These are phyloP conservation scores for Potamarius usumacintae DNA, from an alignment of 2,113 vertebrate species.

Conservation along the genomic window DNA sequence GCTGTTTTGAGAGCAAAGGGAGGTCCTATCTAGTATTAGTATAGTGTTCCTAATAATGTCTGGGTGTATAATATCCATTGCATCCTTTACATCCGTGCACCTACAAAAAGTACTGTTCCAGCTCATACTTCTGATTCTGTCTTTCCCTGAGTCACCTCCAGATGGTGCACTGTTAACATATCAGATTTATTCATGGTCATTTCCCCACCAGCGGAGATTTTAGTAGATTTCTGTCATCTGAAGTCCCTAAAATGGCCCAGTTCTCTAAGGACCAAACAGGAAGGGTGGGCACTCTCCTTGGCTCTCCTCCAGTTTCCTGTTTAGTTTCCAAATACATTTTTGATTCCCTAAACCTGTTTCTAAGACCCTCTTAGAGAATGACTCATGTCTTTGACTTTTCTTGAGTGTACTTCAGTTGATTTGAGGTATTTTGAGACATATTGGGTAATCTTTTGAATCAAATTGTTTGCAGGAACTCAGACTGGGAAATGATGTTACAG, in stretches of 20 bases:
- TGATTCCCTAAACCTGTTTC: slow-evolving; percentile 7
- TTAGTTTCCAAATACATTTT: slow-evolving; percentile 35
- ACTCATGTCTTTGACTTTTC: background rate
- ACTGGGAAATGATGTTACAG: background rate
- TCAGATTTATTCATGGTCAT: background rate
- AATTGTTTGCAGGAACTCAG: background rate
- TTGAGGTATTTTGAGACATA: background rate
- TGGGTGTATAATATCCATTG: background rate
- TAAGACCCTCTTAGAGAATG: background rate
- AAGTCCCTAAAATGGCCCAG: slow-evolving; percentile 29
- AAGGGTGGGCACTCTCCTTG: slow-evolving; percentile 57
- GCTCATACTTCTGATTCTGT: background rate
- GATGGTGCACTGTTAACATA: slow-evolving; percentile 30
- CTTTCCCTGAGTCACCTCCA: slow-evolving; percentile 15
- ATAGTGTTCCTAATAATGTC: no score
- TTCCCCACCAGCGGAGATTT: background rate
- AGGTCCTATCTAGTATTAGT: no score
- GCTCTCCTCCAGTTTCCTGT: slow-evolving; percentile 56
- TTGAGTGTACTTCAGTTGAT: background rate
- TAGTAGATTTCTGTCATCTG: slow-evolving; percentile 13
- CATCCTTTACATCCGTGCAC: background rate
- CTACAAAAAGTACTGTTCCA: background rate
- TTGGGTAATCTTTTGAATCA: background rate
- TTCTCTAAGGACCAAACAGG: slow-evolving; percentile 49
- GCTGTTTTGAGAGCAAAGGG: no score